Conservation (phyloP, 1,140 invertebrate genomes). For the Nylanderia fulva region DNA sequence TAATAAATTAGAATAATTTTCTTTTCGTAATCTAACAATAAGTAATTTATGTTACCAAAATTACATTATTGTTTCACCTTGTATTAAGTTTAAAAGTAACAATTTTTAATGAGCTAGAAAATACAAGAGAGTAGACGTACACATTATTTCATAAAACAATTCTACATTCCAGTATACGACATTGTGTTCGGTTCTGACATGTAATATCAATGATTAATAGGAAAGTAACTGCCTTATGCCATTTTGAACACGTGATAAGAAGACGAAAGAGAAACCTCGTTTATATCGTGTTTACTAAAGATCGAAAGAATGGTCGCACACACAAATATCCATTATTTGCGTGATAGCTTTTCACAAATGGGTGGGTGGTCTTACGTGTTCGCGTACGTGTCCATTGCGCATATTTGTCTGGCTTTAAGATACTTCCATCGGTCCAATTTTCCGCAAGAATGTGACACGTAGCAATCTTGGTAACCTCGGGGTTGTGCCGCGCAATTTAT, state of each 20-base stretch:
- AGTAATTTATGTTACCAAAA: too few species aligned
- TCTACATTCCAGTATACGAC: neutral
- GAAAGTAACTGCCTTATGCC: slow-evolving; percentile 12
- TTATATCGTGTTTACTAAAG: neutral
- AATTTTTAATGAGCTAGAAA: neutral
- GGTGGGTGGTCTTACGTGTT: slow-evolving; percentile 69
- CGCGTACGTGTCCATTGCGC: slow-evolving; percentile 64
- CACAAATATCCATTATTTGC: slow-evolving; percentile 46
- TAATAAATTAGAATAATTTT: too few species aligned
- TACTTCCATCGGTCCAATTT: slow-evolving; percentile 74
- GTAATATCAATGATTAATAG: slow-evolving; percentile 37
- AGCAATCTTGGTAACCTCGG: slow-evolving; percentile 76
- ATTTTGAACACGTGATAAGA: neutral
- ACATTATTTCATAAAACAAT: neutral
- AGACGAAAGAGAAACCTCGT: too few species aligned
- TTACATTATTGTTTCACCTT: too few species aligned
- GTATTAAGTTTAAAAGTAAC: neutral
- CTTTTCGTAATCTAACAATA: too few species aligned
- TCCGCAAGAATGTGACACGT: slow-evolving; percentile 77
- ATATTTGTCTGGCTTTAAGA: slow-evolving; percentile 74
- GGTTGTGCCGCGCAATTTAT: slow-evolving; percentile 73
- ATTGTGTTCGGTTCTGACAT: neutral
- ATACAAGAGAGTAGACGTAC: too few species aligned
- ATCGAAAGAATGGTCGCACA: neutral
- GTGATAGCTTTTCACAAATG: slow-evolving; percentile 28